Base-by-base conservation (phyloP, 2,113 vertebrate genomes). In the Petaurus breviceps region DNA sequence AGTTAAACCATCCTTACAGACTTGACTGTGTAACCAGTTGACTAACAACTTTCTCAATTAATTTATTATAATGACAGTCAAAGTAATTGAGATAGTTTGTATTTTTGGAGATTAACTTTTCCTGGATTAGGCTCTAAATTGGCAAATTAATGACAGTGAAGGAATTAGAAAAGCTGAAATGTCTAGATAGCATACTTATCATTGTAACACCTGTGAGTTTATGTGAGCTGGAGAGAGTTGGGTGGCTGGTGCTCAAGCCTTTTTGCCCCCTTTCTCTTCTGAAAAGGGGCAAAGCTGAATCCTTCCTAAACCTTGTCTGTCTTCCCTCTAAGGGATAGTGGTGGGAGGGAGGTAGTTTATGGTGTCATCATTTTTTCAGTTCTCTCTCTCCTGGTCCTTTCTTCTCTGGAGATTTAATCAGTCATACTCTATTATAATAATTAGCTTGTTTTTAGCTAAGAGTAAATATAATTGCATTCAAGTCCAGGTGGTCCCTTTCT, bases 31-130 rank as follows among this genome's bases (percentile, higher is more conserved):
- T 52, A 94, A 90, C 7, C 90, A 43, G 28, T 93, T 94, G 53
- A 68, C 14, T 37, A 68, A 96, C 3, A 28, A 10, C 51, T 94
- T 96, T 7, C 14, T 43, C 19, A 77, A 77, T 77, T 77, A 92
- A 19, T 91, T 92, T 96, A 51, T n/a, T 97, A 94, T 95, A 96
- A 96, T 31, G 68, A 22, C 95, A 95, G 91, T 94, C 90, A 91
- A 96, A 94, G 96, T 92, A 96, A 93, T 96, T 97, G 94, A 97
- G 96, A 94, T 90, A n/a, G 77, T 94, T 97, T 94, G 94, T 96
- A 94, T 25, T 77, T 77, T 77, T 52, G 96, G 95, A 93, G 12
- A 54, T 9, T 49, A 31, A 84, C 93, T 91, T 92, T 91, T 26
- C 0, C 25, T 55, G 52, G 16, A 89, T 91, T 92, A 9, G 26